Evolutionary conservation across 2,113 vertebrate species (phyloP), one percentile per base, ranked within the genome.

Genomic region (Entelurus aequoreus): DNA sequence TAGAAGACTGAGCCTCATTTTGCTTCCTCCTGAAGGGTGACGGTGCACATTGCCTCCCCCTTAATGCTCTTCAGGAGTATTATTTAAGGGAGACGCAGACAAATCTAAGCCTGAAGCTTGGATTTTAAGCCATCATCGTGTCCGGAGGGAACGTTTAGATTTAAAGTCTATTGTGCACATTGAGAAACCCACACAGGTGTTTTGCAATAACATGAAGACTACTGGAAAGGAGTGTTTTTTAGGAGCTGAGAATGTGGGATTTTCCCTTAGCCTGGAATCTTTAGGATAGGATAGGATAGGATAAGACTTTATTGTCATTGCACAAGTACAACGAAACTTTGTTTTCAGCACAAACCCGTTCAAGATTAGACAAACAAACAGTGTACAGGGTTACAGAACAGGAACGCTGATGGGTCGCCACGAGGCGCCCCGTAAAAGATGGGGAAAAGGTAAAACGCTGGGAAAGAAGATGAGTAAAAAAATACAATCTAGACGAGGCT

Each of bases 81-180:
- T 82, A 74, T 68, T 63, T 64, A 78, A 77, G 71, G 48, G 40
- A 62, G 71, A 74, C 68, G 54, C 37, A 69, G 71, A 75, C 68
- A 74, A 62, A 75, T 75, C 62, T 47, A 11, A 72, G 76, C 76
- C 60, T 19, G 55, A 44, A 60, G 68, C 67, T 68, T 62, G 71
- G 72, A 69, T 61, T 65, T 66, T 74, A 56, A 70, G 78, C 80
- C 71, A 74, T 78, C 81, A 74, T 35, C 44, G 54, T 64, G 77
- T 84, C 81, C 81, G 77, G 71, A 63, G 72, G 75, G 69, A 84
- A 69, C 63, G 69, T 60, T 57, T 66, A 64, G 60, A 72, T 82
- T 76, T 78, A 83, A 79, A 77, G 74, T 67, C 82, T 71, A 68
- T 78, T 80, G 80, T 86, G 72, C 70, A 71, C 72, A 81, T 76